phyloP scores from a whole-genome alignment of 2,113 vertebrate species.

The Cavia porcellus region DNA sequence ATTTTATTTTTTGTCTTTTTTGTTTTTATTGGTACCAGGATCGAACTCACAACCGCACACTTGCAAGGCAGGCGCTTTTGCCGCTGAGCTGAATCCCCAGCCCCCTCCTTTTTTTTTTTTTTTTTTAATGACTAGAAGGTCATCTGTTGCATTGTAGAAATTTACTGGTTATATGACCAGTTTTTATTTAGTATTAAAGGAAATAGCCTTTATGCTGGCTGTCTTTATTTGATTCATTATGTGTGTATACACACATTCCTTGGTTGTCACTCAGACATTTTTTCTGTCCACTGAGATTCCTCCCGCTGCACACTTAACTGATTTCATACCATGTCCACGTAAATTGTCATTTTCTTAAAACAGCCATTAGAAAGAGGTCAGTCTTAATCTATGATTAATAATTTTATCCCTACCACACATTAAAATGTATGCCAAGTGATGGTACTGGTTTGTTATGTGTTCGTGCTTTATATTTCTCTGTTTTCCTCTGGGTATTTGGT shows the following conservation, averaged over 20 bases:
- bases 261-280: neutral
- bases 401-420: constrained; percentile 18
- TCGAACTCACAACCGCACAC: no score
- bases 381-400: neutral
- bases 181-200: constrained; percentile 46
- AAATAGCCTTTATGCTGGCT: neutral
- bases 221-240: neutral
- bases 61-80: no score
- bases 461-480: neutral
- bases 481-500: neutral
- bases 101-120: neutral
- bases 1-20: no score
- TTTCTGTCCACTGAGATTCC: neutral
- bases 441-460: neutral
- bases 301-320: neutral
- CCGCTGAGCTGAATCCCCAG: no score
- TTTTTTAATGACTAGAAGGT: neutral
- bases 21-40: no score
- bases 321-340: neutral
- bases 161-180: constrained; percentile 47
- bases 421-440: constrained; percentile 35
- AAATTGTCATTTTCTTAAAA: constrained; percentile 45
- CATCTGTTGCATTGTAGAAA: neutral
- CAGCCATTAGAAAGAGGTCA: neutral
- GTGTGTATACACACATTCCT: neutral